These are phyloP conservation scores for Bombus fervidus DNA, from an alignment of 1,140 invertebrate genomes.

Conservation along the genomic window DNA sequence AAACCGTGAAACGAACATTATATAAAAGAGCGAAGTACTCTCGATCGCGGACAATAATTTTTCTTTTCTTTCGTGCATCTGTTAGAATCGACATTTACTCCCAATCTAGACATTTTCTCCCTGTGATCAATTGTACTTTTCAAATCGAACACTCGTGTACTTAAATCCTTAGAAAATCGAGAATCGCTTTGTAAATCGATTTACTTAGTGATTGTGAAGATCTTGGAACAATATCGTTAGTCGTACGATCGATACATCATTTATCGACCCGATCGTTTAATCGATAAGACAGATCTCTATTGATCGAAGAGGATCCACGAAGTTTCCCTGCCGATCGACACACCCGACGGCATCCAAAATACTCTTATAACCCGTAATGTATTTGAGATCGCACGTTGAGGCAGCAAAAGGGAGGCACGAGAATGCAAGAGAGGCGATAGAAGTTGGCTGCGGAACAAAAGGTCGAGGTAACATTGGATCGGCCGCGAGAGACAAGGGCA, in stretches of 20 bases:
- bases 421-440: constrained; percentile 66
- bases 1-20: constrained; percentile 4
- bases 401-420: constrained; percentile 77
- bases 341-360: constrained; percentile 69
- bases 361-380: constrained; percentile 79
- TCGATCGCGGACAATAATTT: not conserved
- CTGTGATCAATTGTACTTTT: not conserved
- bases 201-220: not conserved
- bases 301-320: not conserved
- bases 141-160: not conserved
- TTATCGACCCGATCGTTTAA: not conserved
- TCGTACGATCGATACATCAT: not conserved
- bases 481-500: constrained; percentile 40
- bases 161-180: not conserved
- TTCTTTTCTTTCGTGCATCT: not conserved
- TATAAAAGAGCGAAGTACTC: not conserved
- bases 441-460: constrained; percentile 28
- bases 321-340: constrained; percentile 64
- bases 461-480: constrained; percentile 42
- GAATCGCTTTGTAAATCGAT: not conserved
- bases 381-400: constrained; percentile 76
- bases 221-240: too few relatives aligned
- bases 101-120: not conserved
- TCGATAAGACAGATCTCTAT: not conserved
- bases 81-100: not conserved